These are phyloP conservation scores for Cygnus buccinator DNA, from an alignment of 2,113 vertebrate genomes.

Conservation along the genomic window DNA sequence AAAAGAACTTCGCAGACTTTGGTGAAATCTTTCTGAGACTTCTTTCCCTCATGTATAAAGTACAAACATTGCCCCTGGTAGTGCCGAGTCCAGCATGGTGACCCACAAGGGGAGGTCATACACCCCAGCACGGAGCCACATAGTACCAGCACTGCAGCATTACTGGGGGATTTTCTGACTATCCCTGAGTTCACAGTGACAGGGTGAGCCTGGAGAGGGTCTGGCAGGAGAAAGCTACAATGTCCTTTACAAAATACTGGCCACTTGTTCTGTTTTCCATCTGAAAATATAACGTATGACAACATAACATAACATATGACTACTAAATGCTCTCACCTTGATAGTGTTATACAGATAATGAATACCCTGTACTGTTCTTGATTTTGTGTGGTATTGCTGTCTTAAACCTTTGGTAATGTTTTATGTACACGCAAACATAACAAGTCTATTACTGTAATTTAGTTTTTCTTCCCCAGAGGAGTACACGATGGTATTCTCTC, in stretches of 20 bases:
- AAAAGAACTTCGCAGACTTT: neutral
- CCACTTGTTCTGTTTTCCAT: neutral
- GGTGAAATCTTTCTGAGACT: neutral
- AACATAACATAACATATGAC: too few relatives aligned
- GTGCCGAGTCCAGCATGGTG: neutral
- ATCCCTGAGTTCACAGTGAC: neutral
- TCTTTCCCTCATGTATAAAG: neutral
- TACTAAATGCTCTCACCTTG: neutral
- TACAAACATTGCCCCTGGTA: neutral
- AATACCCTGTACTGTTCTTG: neutral
- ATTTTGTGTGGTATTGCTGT: neutral
- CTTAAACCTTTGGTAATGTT: neutral
- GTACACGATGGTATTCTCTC: neutral
- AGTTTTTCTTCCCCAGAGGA: neutral
- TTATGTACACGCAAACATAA: rapidly evolving
- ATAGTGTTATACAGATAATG: neutral
- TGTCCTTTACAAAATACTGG: neutral
- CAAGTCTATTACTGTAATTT: neutral
- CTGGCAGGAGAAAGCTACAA: neutral
- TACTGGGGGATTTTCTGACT: neutral
- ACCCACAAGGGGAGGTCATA: neutral
- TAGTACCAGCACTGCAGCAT: rapidly evolving
- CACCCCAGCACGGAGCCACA: neutral
- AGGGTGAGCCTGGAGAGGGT: neutral
- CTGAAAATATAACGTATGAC: too few relatives aligned